Evolutionary conservation across 2,797 vertebrate species (phyloP).

Genomic region (Uromys caudimaculatus): DNA sequence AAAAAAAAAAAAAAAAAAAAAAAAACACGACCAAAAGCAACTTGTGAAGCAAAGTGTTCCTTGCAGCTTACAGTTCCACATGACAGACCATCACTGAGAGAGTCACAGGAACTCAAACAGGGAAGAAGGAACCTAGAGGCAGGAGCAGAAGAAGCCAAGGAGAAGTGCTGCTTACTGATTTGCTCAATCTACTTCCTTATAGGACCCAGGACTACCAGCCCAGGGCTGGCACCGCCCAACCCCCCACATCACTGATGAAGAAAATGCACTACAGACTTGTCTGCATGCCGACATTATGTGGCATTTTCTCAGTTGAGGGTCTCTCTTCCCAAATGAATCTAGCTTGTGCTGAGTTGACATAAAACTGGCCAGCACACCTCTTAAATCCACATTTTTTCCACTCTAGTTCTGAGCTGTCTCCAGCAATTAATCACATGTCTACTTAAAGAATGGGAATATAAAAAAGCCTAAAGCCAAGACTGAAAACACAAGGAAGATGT

Average conservation of each 20-base stretch:
- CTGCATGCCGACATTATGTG: not conserved
- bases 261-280: not conserved
- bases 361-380: conserved; percentile 2
- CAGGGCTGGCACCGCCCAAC: not conserved
- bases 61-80: not conserved
- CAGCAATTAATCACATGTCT: conserved; percentile 50
- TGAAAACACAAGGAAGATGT: not conserved
- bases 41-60: not conserved
- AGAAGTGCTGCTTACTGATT: not conserved
- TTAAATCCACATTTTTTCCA: not conserved
- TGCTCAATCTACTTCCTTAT: not conserved
- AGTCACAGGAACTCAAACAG: not conserved
- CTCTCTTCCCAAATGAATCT: not conserved
- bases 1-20: not conserved
- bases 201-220: not conserved
- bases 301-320: not conserved
- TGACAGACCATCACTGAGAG: not conserved
- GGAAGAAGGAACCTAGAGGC: not conserved
- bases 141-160: not conserved
- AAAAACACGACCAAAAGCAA: not conserved
- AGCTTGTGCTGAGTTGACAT: not conserved
- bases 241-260: not conserved
- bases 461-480: conserved; percentile 34
- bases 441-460: conserved; percentile 49
- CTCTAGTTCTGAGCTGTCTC: not conserved